These are phyloP conservation scores for Drosophila kurseongensis DNA, from an alignment of 1,140 invertebrate species.

Conservation along the genomic window DNA sequence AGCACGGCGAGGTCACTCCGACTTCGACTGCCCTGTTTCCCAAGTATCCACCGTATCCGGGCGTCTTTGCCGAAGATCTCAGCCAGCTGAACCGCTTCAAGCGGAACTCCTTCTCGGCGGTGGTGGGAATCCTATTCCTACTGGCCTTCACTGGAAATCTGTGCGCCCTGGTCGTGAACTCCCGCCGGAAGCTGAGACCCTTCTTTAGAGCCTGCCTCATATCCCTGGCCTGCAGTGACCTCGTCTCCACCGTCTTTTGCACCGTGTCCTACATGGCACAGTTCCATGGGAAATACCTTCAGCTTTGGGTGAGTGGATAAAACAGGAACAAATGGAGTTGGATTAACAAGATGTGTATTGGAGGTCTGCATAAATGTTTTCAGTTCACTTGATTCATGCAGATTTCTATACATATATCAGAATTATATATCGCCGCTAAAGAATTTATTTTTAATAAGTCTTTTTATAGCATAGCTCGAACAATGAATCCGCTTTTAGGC, in stretches of 20 bases:
- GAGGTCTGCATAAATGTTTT: too few relatives aligned
- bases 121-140: slow-evolving; percentile 41
- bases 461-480: too few relatives aligned
- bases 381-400: too few relatives aligned
- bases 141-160: slow-evolving; percentile 67
- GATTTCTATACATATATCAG: too few relatives aligned
- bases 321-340: too few relatives aligned
- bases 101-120: slow-evolving; percentile 27
- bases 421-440: too few relatives aligned
- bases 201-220: slow-evolving; percentile 84
- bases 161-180: slow-evolving; percentile 67
- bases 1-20: slow-evolving; percentile 18
- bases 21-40: background rate
- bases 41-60: slow-evolving; percentile 18
- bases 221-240: slow-evolving; percentile 85
- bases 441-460: too few relatives aligned
- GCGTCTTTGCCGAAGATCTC: slow-evolving; percentile 44
- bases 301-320: slow-evolving; percentile 72
- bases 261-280: slow-evolving; percentile 61
- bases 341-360: too few relatives aligned
- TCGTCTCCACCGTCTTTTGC: slow-evolving; percentile 75
- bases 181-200: slow-evolving; percentile 64
- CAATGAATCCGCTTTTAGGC: too few relatives aligned
- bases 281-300: slow-evolving; percentile 56
- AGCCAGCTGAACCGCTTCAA: slow-evolving; percentile 31